A percentile compares a stretch with the other conserved stretches of the same genome.
Conservation (phyloP, 2,888 invertebrate genomes). For the Drosophila merina region DNA sequence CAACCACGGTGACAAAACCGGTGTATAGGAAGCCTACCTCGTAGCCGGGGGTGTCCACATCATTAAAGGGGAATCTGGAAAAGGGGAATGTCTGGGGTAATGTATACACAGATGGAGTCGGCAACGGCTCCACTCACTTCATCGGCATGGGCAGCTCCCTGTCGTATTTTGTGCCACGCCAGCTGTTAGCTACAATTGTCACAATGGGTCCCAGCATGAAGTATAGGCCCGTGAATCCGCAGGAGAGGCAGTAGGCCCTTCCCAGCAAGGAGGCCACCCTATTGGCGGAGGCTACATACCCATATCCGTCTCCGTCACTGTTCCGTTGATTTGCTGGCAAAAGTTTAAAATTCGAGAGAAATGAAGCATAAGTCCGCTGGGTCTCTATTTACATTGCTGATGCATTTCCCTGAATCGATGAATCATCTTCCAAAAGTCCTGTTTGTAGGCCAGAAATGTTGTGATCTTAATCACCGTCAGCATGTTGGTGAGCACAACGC, state of each 20-base stretch:
- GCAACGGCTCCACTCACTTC: conserved; percentile 58
- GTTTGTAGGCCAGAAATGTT: conserved; percentile 76
- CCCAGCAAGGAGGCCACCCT: conserved; percentile 61
- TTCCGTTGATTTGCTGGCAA: conserved; percentile 40
- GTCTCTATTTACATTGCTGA: conserved; percentile 59
- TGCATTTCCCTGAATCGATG: conserved; percentile 71
- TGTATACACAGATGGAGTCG: no score
- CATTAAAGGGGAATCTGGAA: conserved; percentile 77
- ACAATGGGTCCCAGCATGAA: conserved; percentile 79
- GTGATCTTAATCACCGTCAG: conserved; percentile 79
- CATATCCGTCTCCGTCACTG: conserved; percentile 4
- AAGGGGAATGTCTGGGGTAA: neutral
- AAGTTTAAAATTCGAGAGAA: neutral
- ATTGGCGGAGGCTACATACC: conserved; percentile 63
- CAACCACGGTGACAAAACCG: conserved; percentile 61
- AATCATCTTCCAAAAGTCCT: conserved; percentile 72
- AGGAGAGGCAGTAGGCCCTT: conserved; percentile 69
- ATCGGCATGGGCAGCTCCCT: conserved; percentile 81
- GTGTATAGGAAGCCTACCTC: conserved; percentile 73
- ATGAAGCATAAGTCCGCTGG: conserved; percentile 13
- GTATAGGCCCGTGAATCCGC: conserved; percentile 75
- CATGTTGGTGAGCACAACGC: conserved; percentile 78
- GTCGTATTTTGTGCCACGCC: conserved; percentile 39
- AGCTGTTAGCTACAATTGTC: conserved; percentile 58
- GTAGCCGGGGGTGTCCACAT: conserved; percentile 74